phyloP scores from a whole-genome alignment of 1,140 invertebrate genomes.

The Halyomorpha halys region DNA sequence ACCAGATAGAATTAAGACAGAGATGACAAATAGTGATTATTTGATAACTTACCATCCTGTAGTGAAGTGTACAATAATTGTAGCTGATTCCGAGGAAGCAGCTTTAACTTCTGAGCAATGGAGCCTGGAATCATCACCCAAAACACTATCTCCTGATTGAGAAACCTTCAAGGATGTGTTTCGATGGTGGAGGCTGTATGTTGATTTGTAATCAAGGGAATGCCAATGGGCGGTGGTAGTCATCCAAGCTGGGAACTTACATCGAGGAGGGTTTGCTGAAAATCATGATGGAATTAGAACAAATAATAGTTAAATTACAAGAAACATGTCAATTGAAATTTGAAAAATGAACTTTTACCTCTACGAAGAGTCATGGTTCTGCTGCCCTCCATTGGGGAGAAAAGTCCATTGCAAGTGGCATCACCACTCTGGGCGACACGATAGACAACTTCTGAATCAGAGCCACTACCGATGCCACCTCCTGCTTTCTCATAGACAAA shows the following conservation, averaged over 20 bases:
- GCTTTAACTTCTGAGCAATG: conserved; percentile 23
- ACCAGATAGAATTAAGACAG: no score
- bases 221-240: conserved; percentile 55
- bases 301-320: no score
- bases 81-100: neutral
- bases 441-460: conserved; percentile 34
- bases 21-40: no score
- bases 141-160: conserved; percentile 14
- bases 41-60: conserved; percentile 22
- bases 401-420: conserved; percentile 49
- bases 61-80: conserved; percentile 26
- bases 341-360: conserved; percentile 35
- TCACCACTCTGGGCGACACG: conserved; percentile 59
- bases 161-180: conserved; percentile 52
- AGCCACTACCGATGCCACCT: conserved; percentile 28
- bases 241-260: conserved; percentile 57
- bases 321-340: no score
- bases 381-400: conserved; percentile 46
- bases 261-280: conserved; percentile 37
- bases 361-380: conserved; percentile 46
- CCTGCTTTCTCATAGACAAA: conserved; percentile 76
- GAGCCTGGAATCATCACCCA: conserved; percentile 19
- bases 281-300: no score
- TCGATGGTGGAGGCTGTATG: conserved; percentile 53
- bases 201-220: conserved; percentile 53